Base-by-base conservation (phyloP, 2,797 vertebrate species). In the Jordanella pulchra region DNA sequence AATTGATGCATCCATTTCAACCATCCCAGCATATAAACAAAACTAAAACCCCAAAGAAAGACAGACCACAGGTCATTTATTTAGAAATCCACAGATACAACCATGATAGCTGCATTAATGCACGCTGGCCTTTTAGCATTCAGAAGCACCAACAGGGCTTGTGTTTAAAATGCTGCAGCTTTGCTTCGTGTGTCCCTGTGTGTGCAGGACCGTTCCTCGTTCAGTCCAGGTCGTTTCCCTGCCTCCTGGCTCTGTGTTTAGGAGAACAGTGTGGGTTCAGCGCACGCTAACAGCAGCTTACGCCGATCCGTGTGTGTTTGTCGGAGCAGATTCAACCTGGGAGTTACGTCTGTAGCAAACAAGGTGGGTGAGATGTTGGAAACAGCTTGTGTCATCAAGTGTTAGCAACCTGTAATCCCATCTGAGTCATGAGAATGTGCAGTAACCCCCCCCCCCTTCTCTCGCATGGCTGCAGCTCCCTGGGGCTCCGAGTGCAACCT, bases 341-440 rank as follows among this genome's bases (percentile, higher is more conserved):
- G 50, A 74, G 63, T 76, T 76, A 73, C 82, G 73, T 83, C 80
- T 68, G 69, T 64, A 64, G 76, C 77, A 72, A 86, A 85, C 86
- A 77, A 88, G 86, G 86, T 87, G 84, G 84, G 88, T 65, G 80
- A 84, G 50, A 78, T 86, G 87, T 78, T 84, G 79, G 84, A 88
- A 92, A 85, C 90, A 84, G 89, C 89, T 87, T 83, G 87, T 91
- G 90, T 90, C 87, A 91, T 90, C 87, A 78, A 86, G 86, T 87
- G 88, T 91, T 86, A 87, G 86, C 83, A 86, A 92, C 89, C 89
- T 89, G 89, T 93, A 93, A 93, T 92, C 89, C 89, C 89, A 88
- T 86, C 89, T 89, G 91, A 93, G 88, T 88, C 73, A 66, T 4
- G 68, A 85, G 81, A 78, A 84, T 71, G 84, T 75, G 77, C 66